phyloP scores from a whole-genome alignment of 2,888 invertebrate genomes.

The Argyresthia albistria region DNA sequence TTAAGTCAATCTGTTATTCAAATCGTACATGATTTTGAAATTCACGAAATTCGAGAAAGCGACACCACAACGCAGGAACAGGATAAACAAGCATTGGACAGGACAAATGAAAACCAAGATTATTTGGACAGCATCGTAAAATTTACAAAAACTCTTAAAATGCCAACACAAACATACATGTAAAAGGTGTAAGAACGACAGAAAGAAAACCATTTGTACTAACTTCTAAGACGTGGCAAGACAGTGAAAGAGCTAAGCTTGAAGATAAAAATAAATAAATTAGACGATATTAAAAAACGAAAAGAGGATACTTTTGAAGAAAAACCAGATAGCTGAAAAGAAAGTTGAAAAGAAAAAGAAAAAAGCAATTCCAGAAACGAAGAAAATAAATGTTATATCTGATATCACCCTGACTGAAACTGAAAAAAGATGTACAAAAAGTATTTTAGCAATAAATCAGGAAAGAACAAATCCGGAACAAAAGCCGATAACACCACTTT shows the following conservation, averaged over 20 bases:
- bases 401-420: not conserved
- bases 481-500: too few species aligned
- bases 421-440: not conserved
- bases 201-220: not conserved
- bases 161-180: not conserved
- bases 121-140: too few species aligned
- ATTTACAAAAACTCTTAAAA: too few species aligned
- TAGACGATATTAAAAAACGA: not conserved
- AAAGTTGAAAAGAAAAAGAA: too few species aligned
- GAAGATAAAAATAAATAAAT: not conserved
- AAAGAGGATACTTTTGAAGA: not conserved
- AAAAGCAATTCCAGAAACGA: not conserved
- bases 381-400: not conserved
- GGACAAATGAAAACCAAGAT: too few species aligned
- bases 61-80: too few species aligned
- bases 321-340: too few species aligned
- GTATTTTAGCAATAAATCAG: not conserved
- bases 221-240: not conserved
- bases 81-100: too few species aligned
- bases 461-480: not conserved
- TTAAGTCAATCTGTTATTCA: too few species aligned
- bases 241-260: not conserved
- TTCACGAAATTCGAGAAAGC: too few species aligned
- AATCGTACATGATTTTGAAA: too few species aligned
- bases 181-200: not conserved